Base-by-base conservation (phyloP, 1,140 invertebrate genomes). In the Meteorus sp. region DNA sequence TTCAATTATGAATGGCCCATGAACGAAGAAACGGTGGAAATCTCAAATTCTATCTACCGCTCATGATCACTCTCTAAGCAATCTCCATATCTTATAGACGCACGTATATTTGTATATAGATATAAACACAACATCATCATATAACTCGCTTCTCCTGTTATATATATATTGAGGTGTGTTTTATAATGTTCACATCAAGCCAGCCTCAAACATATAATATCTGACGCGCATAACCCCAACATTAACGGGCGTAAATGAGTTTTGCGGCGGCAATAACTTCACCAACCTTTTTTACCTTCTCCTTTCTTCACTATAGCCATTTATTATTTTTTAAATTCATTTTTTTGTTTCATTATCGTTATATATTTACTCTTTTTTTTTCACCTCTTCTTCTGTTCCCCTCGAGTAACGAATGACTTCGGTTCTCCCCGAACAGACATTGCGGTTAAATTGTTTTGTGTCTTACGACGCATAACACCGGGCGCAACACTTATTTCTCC, bases 381-480 rank as follows among this genome's bases (percentile, higher is more conserved):
- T 23, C 31, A 9, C 33, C 17, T 23, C 51, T 22, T 47, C 20
- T 22, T 6, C 7, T 48, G 33, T 15, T 5, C 17, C 31, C 37
- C 7, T 25, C 41, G 27, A 43, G 37, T 55, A 52, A 55, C 52
- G 20, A 55, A 39, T n/a, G 23, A 47, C 7, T 27, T 8, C n/a
- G 35, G 48, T 50, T 33, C 56, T 59, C 20, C 50, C 33, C n/a
- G n/a, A 33, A 17, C 43, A 54, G 37, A 44, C 55, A 54, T 50
- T 60, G 59, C 44, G 59, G 59, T 60, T 60, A 55, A 60, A 56
- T 60, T 60, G 58, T 60, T 60, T 60, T 54, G 58, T 60, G 58
- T 54, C 58, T 54, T 43, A 51, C 31, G 39, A 48, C 54, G 51
- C 58, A 60, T 54, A 60, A 60, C 58, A 45, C 37, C 27, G 19